Percentiles rank a stretch among this genome's conserved stretches.
phyloP scores from a whole-genome alignment of 2,888 invertebrate genomes.

The Tribolium freemani region DNA sequence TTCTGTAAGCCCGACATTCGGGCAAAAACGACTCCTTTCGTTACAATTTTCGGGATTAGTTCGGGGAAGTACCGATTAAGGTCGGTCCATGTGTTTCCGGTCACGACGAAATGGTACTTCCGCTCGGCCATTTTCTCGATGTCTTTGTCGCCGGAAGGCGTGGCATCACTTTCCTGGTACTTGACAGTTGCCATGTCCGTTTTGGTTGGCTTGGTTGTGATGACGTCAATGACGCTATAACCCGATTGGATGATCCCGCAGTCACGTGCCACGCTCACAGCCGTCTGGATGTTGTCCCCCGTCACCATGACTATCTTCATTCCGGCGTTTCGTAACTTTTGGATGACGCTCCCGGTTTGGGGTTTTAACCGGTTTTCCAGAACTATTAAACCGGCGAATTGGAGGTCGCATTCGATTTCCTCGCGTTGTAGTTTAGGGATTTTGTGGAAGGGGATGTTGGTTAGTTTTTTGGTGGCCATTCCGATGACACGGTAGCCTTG shows the following conservation, averaged over 20 bases:
- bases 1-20: conserved; percentile 96
- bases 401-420: conserved; percentile 84
- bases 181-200: conserved; percentile 47
- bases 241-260: conserved; percentile 78
- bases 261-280: conserved; percentile 91
- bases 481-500: conserved; percentile 93
- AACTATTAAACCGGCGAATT: conserved; percentile 89
- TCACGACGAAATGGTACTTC: conserved; percentile 60
- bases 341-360: conserved; percentile 85
- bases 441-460: conserved; percentile 75
- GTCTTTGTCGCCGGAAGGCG: conserved; percentile 11
- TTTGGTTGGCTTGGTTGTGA: conserved; percentile 51
- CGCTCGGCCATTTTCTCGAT: conserved; percentile 37
- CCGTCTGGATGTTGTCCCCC: conserved; percentile 93
- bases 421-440: conserved; percentile 80
- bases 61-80: conserved; percentile 80
- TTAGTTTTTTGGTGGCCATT: conserved; percentile 79
- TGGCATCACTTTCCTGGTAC: conserved; percentile 40
- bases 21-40: conserved; percentile 90
- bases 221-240: conserved; percentile 56
- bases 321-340: conserved; percentile 83
- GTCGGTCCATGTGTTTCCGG: conserved; percentile 80
- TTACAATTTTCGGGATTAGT: conserved; percentile 76
- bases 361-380: conserved; percentile 95
- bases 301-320: conserved; percentile 97